phyloP scores from a whole-genome alignment of 2,888 invertebrate species.

The Drosophila pseudotalamancana region DNA sequence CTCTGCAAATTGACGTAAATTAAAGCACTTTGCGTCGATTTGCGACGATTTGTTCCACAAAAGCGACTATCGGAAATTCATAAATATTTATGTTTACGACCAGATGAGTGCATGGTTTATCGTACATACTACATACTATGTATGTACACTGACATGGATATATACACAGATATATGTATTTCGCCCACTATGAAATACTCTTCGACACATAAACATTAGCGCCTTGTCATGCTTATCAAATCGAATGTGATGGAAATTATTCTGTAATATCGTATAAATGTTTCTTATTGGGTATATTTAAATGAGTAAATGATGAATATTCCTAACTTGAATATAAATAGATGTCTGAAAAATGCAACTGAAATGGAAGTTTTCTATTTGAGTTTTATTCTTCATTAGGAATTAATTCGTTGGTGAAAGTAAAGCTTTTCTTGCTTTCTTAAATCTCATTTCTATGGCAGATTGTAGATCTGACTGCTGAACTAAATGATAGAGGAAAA shows the following conservation, averaged over 20 bases:
- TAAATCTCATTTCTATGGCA: too few relatives aligned
- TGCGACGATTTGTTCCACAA: conserved; percentile 67
- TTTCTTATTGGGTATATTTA: not conserved
- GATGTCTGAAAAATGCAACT: too few relatives aligned
- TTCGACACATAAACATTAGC: conserved; percentile 2
- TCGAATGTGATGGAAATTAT: not conserved
- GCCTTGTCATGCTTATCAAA: not conserved
- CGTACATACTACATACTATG: not conserved
- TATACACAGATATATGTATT: not conserved
- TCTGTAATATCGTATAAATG: not conserved
- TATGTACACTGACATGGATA: not conserved
- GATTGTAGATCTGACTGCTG: too few relatives aligned
- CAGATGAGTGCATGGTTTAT: conserved; percentile 42
- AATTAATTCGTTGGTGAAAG: too few relatives aligned
- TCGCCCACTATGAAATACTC: not conserved
- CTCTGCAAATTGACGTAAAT: conserved; percentile 72
- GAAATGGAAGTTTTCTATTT: too few relatives aligned
- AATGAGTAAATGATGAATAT: too few relatives aligned
- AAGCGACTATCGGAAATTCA: conserved; percentile 59
- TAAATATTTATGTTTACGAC: conserved; percentile 71
- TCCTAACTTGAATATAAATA: too few relatives aligned
- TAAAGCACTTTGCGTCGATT: conserved; percentile 75
- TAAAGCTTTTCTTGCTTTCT: too few relatives aligned
- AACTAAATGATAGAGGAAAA: too few relatives aligned
- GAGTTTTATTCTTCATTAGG: too few relatives aligned